Evolutionary conservation across 2,113 vertebrate species (phyloP), one percentile per base, ranked within the genome.

Genomic region (Probosciger aterrimus): DNA sequence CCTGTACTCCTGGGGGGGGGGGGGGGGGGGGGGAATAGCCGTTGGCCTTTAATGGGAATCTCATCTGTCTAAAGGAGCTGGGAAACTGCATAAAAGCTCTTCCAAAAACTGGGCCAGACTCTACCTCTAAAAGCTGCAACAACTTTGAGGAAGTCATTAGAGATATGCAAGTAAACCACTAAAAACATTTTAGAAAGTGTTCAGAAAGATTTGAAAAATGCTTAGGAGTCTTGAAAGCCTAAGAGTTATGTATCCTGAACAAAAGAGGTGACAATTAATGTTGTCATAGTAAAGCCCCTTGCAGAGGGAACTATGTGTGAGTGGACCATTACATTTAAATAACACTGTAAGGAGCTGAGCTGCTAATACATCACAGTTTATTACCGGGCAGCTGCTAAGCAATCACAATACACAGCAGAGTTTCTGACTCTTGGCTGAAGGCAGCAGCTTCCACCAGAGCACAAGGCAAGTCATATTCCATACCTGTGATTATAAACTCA

Each of bases 101-200:
- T 95, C 94, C 96, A 90, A 95, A 96, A 97, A 93, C 43, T 92
- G 82, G 90, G 87, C 49, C 81, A 96, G 79, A 91, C 52, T 41
- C 55, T 80, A 93, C 91, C 79, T 94, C 82, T 96, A 96, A 96
- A 96, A 89, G 74, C 90, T 93, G 63, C 88, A 94, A 79, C 43
- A 95, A 85, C 86, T 96, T 93, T 71, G 81, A 97, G 93, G 89
- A 97, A 97, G 85, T 96, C 82, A 95, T 93, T 92, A 97, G 44
- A 78, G 94, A 88, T 95, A 73, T 96, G 84, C 81, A 97, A 97
- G 95, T 93, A 96, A 97, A 95, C 89, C 87, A 95, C 12, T 49
- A 55, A 93, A 96, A 96, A 88, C 68, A 92, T 95, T 96, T 97
- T 37, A 97, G 94, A 94, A 96, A 97, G 91, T 39, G 28, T 35